Base-by-base conservation (phyloP, 2,888 invertebrate species). In the Acanthococcus lagerstroemiae region DNA sequence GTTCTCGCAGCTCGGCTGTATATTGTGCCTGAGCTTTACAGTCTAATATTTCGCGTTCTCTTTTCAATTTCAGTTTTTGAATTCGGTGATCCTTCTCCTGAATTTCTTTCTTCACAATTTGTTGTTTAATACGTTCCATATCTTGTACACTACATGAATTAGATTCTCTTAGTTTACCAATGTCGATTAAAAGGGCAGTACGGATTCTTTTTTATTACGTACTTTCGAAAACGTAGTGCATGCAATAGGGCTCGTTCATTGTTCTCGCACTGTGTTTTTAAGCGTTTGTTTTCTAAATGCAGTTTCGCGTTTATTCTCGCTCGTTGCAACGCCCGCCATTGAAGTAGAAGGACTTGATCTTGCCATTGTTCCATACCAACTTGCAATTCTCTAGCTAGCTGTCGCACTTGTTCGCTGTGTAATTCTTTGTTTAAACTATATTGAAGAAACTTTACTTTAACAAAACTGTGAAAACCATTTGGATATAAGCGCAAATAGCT, bases 331-430 rank as follows among this genome's bases (percentile, higher is more conserved):
- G 76, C 73, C 65, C 73, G 72, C 69, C 74, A 70, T 55, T 76
- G 75, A 24, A 76, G 71, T 26, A 73, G 69, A 55, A 75, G 68
- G 3, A 76, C 75, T 66, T 74, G 74, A 45, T 74, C 74, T 67
- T 76, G 75, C 76, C 77, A 77, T 66, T 74, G 73, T 60, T 76
- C 74, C 63, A 76, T 72, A 12, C 76, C 76, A 46, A 72, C 70
- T 22, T 75, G 73, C 25, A 77, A 69, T 66, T 76, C 75, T 45
- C 74, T 70, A 50, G 76, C 76, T 54, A 75, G 70, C 52, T 72
- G 70, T 57, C 72, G 73, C 1, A 74, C 76, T 56, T 74, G 75
- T 57, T 74, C 72, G 58, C 72, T 70, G 45, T 70, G 71, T 55
- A 73, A 56, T 65, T 72, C 71, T 56, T 73, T 69, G n/a, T 73